Evolutionary conservation across 2,797 vertebrate genomes (phyloP), one percentile per base, ranked within the genome.

Genomic region (Microctenopoma lineatum): DNA sequence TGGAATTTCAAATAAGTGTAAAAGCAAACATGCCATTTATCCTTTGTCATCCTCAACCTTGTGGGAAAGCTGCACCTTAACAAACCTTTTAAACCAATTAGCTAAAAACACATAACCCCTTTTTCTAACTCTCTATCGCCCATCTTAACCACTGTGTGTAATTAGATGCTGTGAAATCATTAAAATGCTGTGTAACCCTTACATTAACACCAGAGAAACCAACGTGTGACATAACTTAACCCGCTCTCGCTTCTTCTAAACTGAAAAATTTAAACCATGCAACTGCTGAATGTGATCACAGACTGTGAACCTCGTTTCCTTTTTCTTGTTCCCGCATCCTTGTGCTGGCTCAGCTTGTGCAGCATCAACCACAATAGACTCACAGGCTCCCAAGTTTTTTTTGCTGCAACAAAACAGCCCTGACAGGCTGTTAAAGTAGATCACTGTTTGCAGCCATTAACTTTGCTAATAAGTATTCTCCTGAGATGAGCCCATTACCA

Each of bases 41-140:
- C 84, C 75, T 70, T 89, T 89, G 86, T 89, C 85, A 87, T 86
- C 86, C 87, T 91, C 88, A 42, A 80, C 58, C 77, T 90, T 91
- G 85, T 89, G 87, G 80, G 70, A 50, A 81, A 70, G 73, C 93
- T 94, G 94, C 93, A 92, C 90, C 93, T 90, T 92, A 91, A 92
- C 84, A 70, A 92, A 84, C 76, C 86, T 90, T 86, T 84, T 89
- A 93, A 94, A 90, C 78, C 82, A 62, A 83, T 88, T 86, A 94
- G 93, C 87, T 91, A 91, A 94, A 95, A 85, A 62, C 75, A 93
- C 90, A 92, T 96, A 95, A 96, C 91, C 92, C 92, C 21, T 21
- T 84, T 93, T 92, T 95, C 93, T 96, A 95, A 96, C 93, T 85
- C 91, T 90, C 88, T 86, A 94, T 88, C 81, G 79, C 77, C 86